A percentile compares a stretch with the other conserved stretches of the same genome.
Conservation (phyloP, 2,797 vertebrate species). For the Myotis pilosus region DNA sequence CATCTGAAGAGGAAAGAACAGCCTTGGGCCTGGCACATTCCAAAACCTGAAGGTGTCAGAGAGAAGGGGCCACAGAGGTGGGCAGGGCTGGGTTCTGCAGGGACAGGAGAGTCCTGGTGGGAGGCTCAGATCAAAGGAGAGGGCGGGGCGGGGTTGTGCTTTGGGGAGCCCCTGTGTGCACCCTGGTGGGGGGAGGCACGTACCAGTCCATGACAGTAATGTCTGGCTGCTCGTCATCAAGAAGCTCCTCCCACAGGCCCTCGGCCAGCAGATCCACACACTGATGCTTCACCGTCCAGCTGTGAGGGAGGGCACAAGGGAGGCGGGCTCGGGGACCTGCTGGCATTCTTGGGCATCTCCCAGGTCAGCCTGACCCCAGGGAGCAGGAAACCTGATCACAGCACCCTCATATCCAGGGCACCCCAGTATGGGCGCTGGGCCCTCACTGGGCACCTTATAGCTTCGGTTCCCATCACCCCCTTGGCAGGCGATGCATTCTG, state of each 20-base stretch:
- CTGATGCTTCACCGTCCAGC: conserved; percentile 92
- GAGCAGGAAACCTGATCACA: neutral
- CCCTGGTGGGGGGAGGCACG: rapidly evolving
- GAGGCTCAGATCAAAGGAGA: neutral
- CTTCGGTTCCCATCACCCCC: neutral
- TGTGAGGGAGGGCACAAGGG: conserved; percentile 46
- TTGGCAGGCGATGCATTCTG: rapidly evolving
- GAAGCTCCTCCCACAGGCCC: conserved; percentile 89
- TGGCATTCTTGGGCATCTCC: neutral
- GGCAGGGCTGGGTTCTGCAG: neutral
- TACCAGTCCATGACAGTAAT: conserved; percentile 89
- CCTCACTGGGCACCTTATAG: too few relatives aligned
- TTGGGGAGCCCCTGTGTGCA: neutral
- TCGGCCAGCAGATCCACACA: conserved; percentile 88
- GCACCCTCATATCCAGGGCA: rapidly evolving
- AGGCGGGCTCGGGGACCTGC: rapidly evolving
- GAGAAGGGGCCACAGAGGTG: neutral
- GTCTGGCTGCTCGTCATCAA: conserved; percentile 89
- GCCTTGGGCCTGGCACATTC: neutral
- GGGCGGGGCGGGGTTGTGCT: rapidly evolving
- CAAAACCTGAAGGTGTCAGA: neutral
- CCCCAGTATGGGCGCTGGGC: neutral
- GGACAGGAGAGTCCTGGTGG: neutral
- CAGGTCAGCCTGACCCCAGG: neutral
- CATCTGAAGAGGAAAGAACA: neutral